Conservation (phyloP, 2,797 vertebrate species). For the Chelmon rostratus region DNA sequence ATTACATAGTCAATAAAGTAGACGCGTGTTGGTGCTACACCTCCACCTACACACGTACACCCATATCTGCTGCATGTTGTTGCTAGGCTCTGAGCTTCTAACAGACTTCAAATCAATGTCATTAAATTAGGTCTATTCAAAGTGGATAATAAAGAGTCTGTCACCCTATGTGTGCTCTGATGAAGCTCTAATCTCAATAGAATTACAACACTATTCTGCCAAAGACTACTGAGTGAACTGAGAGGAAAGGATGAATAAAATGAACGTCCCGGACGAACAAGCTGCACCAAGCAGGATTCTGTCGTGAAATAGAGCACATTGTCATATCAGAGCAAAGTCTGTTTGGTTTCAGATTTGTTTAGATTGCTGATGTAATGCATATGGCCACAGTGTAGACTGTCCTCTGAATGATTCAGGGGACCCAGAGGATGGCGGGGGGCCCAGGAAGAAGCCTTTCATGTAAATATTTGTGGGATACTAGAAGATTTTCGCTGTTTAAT, state of each 20-base stretch:
- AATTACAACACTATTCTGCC: constrained; percentile 35
- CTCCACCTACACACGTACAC: constrained; percentile 47
- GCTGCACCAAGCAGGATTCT: neutral
- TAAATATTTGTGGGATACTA: neutral
- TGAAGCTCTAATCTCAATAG: constrained; percentile 68
- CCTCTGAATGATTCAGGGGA: neutral
- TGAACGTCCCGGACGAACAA: constrained; percentile 4
- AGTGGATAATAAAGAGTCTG: constrained; percentile 73
- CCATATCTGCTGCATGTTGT: constrained; percentile 43
- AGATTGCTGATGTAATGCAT: neutral
- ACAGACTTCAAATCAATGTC: constrained; percentile 67
- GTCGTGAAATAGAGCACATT: neutral
- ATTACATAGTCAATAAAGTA: constrained; percentile 64
- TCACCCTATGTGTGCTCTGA: constrained; percentile 60
- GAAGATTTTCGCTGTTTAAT: neutral
- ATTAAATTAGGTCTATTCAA: constrained; percentile 70
- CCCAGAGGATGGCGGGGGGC: neutral
- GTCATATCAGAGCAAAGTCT: constrained; percentile 1
- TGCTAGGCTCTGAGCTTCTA: constrained; percentile 49
- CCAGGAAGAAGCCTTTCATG: neutral
- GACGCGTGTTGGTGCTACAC: constrained; percentile 47
- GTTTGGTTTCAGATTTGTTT: too few species aligned
- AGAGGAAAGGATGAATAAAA: constrained; percentile 30
- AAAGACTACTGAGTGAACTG: constrained; percentile 25
- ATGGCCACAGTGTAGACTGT: neutral